Base-by-base conservation (phyloP, 2,797 vertebrate genomes). In the Spondyliosoma cantharus region DNA sequence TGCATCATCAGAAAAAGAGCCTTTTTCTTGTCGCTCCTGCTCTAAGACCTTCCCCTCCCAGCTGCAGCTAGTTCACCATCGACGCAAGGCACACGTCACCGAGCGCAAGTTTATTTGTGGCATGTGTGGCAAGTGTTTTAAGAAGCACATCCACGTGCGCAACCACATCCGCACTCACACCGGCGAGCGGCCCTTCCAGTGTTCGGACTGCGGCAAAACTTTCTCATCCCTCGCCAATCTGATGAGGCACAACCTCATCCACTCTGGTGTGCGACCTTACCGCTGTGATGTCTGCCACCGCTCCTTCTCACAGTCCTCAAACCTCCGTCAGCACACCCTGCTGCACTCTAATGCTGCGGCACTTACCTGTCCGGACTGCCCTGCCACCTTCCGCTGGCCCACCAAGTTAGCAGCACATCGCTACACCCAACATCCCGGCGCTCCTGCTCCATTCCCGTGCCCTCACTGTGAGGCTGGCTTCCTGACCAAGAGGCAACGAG, bases 111-210 rank as follows among this genome's bases (percentile, higher is more conserved):
- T 97, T 66, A 76, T 95, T n/a, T 98, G 97, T 1, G 95, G 92
- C 11, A 87, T 96, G 14, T 98, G 97, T 0, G 94, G 95, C 22
- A 97, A 96, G 87, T 92, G 95, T 27, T 98, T 98, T 78, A 97
- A 96, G 91, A 97, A 97, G 90, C 95, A 94, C 85, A 95, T 97
- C 59, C 96, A 98, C 0, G 93, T 97, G 42, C 94, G 94, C 9
- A 97, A 97, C 85, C 97, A 99, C 89, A 90, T 96, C 60, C 95
- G 96, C 19, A 98, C 96, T 0, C 97, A 99, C 67, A 98, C 97
- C 0, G 97, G 97, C 0, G 97, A 98, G 86, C 93, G 96, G 2
- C 97, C 97, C 0, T 98, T 96, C 90, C 96, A 95, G 84, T 98
- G 97, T 74, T 93, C 95, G 0, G 95, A 96, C 6, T 98, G 97